Conservation (phyloP, 2,797 vertebrate genomes). For the Trematomus bernacchii region DNA sequence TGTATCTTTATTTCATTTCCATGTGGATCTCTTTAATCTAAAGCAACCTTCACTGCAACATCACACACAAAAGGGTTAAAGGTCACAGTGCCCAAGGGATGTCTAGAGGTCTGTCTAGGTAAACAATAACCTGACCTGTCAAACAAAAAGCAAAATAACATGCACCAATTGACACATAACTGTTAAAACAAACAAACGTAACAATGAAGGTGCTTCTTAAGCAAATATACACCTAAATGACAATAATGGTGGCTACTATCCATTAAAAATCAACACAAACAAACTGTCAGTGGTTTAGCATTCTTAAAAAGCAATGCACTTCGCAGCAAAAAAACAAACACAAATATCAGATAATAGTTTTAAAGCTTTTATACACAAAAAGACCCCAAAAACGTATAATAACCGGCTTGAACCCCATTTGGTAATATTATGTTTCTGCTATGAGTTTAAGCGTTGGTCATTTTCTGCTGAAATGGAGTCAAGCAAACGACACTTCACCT, state of each 20-base stretch:
- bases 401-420: background rate
- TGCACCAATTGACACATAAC: background rate
- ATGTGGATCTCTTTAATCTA: background rate
- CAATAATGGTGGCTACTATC: background rate
- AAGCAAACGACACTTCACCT: background rate
- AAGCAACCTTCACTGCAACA: background rate
- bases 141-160: slow-evolving; percentile 4
- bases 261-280: background rate
- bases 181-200: background rate
- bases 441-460: background rate
- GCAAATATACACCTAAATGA: too few relatives aligned
- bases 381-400: background rate
- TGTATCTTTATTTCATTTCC: slow-evolving; percentile 4
- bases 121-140: slow-evolving; percentile 54
- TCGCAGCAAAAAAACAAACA: background rate
- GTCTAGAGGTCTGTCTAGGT: background rate
- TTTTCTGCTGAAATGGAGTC: background rate
- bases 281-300: too few relatives aligned
- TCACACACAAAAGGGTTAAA: background rate
- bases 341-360: background rate
- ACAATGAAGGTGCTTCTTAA: background rate
- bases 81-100: background rate
- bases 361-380: background rate
- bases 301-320: background rate
- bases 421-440: background rate